Evolutionary conservation across 2,113 vertebrate species (phyloP).

Genomic region (Cnemophilus loriae): DNA sequence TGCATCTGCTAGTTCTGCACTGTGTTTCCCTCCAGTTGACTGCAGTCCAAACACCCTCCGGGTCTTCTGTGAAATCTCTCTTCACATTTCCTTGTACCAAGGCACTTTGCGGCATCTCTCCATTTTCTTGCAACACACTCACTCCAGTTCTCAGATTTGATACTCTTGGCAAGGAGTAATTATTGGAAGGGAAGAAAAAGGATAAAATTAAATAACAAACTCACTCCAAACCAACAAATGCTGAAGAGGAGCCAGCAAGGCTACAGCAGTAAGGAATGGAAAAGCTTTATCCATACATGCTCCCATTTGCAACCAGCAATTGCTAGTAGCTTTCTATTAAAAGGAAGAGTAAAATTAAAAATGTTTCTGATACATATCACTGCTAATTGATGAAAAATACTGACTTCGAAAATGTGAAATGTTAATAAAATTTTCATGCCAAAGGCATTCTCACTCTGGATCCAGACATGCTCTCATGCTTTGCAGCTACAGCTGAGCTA

Average conservation of each 20-base stretch:
- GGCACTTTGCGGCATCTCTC: background rate
- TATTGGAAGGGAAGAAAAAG: accelerated
- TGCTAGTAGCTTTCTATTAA: background rate
- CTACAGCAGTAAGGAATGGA: background rate
- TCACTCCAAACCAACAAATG: background rate
- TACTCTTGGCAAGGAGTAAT: background rate
- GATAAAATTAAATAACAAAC: background rate
- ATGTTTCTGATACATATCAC: background rate
- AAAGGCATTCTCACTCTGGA: background rate
- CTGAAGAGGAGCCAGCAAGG: background rate
- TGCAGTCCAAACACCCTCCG: background rate
- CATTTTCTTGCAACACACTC: background rate
- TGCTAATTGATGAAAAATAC: background rate
- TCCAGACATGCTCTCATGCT: background rate
- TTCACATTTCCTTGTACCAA: background rate
- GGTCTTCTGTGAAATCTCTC: background rate
- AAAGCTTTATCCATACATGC: background rate
- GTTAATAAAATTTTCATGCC: background rate
- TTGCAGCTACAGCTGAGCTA: background rate
- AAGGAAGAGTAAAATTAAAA: background rate
- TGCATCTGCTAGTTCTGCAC: background rate
- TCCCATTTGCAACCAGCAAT: background rate
- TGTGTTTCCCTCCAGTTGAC: background rate
- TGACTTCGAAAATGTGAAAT: background rate
- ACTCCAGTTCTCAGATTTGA: background rate